Evolutionary conservation across 1,140 invertebrate species (phyloP).

Genomic region (Adelges cooleyi): DNA sequence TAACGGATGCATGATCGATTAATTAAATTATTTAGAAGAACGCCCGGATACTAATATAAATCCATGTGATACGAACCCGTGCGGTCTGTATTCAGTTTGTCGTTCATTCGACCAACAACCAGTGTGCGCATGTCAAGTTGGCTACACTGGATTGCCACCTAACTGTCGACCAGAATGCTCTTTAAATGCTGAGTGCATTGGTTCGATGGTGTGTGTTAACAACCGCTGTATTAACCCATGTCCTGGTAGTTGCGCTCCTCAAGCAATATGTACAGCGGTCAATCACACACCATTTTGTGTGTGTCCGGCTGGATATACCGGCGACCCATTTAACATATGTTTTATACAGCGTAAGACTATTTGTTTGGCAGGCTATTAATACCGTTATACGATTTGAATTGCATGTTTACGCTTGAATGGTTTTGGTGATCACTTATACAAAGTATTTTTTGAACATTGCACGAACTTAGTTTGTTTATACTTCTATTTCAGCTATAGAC

Average conservation of each 20-base stretch:
- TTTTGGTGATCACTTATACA: neutral
- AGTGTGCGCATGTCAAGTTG: slow-evolving; percentile 62
- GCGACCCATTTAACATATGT: slow-evolving; percentile 68
- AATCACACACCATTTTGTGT: slow-evolving; percentile 66
- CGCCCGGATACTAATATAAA: slow-evolving; percentile 34
- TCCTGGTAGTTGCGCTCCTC: slow-evolving; percentile 58
- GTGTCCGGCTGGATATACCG: slow-evolving; percentile 67
- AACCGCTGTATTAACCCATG: slow-evolving; percentile 64
- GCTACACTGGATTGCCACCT: slow-evolving; percentile 62
- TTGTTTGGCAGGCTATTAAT: too few species aligned
- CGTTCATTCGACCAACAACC: slow-evolving; percentile 55
- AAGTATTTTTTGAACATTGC: slow-evolving; percentile 16
- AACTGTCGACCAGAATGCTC: slow-evolving; percentile 62
- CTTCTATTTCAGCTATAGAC: slow-evolving; percentile 33
- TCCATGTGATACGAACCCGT: slow-evolving; percentile 61
- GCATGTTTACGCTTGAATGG: neutral
- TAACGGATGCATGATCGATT: slow-evolving; percentile 35
- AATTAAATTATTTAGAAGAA: slow-evolving; percentile 38
- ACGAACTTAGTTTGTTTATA: slow-evolving; percentile 27
- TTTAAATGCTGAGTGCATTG: slow-evolving; percentile 58
- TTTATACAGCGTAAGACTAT: slow-evolving; percentile 52
- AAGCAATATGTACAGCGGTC: slow-evolving; percentile 57
- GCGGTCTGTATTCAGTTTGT: slow-evolving; percentile 69
- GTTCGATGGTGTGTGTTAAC: slow-evolving; percentile 56
- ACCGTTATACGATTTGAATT: too few species aligned